Conservation (phyloP, 2,888 invertebrate species). For the Aphrophora alni region DNA sequence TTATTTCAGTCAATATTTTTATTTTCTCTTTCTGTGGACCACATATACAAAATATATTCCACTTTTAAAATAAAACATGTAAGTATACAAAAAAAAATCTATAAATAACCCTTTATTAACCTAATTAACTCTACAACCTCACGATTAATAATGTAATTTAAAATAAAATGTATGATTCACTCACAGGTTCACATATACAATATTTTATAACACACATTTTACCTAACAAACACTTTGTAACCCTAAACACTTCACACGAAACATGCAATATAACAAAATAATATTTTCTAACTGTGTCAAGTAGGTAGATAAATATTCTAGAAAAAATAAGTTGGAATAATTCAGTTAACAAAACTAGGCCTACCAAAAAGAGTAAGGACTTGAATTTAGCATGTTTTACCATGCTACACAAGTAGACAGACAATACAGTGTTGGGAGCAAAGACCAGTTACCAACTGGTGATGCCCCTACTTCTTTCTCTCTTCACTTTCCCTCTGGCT, state of each 20-base stretch:
- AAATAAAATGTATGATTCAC: no score
- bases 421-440: background rate
- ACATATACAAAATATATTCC: no score
- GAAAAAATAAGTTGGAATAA: no score
- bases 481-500: background rate
- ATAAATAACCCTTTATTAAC: no score
- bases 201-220: background rate
- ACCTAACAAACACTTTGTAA: background rate
- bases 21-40: no score
- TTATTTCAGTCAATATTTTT: no score
- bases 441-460: background rate
- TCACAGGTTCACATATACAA: background rate
- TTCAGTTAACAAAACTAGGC: background rate
- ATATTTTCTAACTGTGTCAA: background rate
- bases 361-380: background rate
- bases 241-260: background rate
- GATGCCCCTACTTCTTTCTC: background rate
- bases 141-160: no score
- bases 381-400: constrained; percentile 6
- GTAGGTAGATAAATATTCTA: background rate
- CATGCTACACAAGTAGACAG: background rate
- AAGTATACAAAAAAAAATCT: no score
- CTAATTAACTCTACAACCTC: no score
- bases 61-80: no score
- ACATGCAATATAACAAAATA: background rate